phyloP scores from a whole-genome alignment of 2,113 vertebrate genomes.

The Bos indicus region DNA sequence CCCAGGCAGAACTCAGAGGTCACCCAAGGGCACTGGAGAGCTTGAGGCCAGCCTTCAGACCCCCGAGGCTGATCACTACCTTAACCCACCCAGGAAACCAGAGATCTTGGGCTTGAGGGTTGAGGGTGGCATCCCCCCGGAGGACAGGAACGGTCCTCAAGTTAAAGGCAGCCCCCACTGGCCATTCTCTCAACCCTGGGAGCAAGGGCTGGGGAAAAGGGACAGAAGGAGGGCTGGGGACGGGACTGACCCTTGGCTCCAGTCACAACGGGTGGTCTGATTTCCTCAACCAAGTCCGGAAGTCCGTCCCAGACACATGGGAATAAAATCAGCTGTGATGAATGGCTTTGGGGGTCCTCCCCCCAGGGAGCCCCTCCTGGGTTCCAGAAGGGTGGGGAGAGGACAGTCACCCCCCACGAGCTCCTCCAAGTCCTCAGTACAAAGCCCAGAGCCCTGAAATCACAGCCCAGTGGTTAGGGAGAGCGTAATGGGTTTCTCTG shows the following conservation, averaged over 20 bases:
- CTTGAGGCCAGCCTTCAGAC: not conserved
- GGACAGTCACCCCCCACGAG: rapidly evolving
- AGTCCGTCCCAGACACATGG: not conserved
- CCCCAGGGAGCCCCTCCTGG: too few relatives aligned
- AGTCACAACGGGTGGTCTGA: too few relatives aligned
- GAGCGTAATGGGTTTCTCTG: not conserved
- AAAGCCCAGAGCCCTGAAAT: not conserved
- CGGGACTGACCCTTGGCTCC: not conserved
- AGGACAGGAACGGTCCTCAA: rapidly evolving
- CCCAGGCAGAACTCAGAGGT: not conserved
- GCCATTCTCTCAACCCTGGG: not conserved
- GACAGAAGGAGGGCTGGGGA: rapidly evolving
- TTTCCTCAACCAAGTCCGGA: not conserved
- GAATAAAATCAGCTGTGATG: not conserved
- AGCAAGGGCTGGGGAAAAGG: not conserved
- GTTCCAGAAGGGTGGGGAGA: not conserved
- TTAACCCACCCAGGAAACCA: not conserved
- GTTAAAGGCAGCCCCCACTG: rapidly evolving
- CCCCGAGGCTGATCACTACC: not conserved
- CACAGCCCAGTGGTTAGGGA: not conserved
- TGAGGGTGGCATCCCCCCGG: not conserved
- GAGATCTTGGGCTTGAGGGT: not conserved
- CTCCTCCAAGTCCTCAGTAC: not conserved
- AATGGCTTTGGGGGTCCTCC: not conserved
- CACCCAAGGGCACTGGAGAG: not conserved